Percentiles rank a stretch among this genome's conserved stretches.
Conservation (phyloP, 2,113 vertebrate genomes). For the Irena cyanogastra region DNA sequence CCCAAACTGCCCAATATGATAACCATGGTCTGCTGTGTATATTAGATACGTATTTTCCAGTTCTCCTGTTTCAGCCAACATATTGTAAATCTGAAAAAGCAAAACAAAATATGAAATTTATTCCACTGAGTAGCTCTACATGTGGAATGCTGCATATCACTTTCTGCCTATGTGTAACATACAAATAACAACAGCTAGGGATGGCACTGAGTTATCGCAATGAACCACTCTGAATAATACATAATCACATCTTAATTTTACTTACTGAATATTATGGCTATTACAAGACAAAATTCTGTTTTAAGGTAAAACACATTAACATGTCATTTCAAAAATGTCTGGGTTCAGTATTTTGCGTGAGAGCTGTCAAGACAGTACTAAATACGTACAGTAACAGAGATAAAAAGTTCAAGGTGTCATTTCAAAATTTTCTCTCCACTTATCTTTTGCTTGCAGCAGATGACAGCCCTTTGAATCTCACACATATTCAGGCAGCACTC, state of each 20-base stretch:
- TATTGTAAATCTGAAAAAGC: constrained; percentile 83
- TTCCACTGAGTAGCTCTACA: background rate
- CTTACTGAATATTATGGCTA: background rate
- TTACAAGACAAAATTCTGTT: background rate
- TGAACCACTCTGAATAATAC: background rate
- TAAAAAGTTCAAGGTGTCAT: background rate
- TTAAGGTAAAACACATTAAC: background rate
- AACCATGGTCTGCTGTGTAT: constrained; percentile 96
- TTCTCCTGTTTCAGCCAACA: constrained; percentile 87
- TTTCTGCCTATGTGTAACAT: background rate
- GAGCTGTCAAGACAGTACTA: background rate
- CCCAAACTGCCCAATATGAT: constrained; percentile 97
- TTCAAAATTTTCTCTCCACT: background rate
- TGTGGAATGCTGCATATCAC: background rate
- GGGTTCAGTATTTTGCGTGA: background rate
- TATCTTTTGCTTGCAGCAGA: background rate
- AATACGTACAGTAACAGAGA: background rate
- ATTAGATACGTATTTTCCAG: constrained; percentile 94
- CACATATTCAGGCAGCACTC: background rate
- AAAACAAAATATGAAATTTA: background rate
- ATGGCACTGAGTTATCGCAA: background rate
- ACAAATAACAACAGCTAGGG: background rate
- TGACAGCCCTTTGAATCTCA: background rate
- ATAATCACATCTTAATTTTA: background rate
- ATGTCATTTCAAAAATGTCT: background rate